Percentiles rank a stretch among this genome's conserved stretches.
These are phyloP conservation scores for Tragopan temminckii DNA, from an alignment of 2,797 vertebrate species.

Conservation along the genomic window DNA sequence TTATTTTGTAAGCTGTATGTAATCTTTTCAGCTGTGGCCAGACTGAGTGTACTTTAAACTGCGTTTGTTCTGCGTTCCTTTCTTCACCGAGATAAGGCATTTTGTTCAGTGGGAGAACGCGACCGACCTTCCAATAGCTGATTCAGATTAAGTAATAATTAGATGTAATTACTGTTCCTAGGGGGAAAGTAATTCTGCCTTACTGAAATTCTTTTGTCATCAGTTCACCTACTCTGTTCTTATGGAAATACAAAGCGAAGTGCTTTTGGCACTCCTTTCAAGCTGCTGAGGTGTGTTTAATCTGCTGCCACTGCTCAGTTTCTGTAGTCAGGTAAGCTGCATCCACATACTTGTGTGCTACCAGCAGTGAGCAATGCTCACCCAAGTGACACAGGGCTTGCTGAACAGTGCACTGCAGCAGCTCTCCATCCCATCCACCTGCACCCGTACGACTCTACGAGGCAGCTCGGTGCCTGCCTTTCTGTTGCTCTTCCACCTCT, in stretches of 20 bases:
- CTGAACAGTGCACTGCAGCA: neutral
- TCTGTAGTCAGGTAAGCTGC: fast-evolving
- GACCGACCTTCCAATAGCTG: conserved; percentile 45
- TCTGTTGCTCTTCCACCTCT: neutral
- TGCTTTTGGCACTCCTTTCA: conserved; percentile 28
- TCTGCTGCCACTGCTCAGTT: neutral
- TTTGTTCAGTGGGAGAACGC: conserved; percentile 23
- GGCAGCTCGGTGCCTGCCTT: neutral
- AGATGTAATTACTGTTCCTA: conserved; percentile 59
- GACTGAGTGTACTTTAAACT: neutral
- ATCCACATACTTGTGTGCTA: neutral
- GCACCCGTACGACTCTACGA: fast-evolving
- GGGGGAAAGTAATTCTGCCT: conserved; percentile 39
- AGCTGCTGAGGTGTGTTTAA: neutral
- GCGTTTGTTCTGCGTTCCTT: neutral
- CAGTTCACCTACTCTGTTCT: conserved; percentile 50
- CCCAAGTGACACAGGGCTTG: neutral
- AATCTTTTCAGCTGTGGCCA: neutral
- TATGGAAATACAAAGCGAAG: conserved; percentile 1
- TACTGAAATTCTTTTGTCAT: conserved; percentile 65
- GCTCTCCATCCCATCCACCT: fast-evolving
- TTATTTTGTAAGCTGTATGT: neutral
- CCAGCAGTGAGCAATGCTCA: fast-evolving
- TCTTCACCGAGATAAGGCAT: neutral
- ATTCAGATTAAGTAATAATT: conserved; percentile 69